A percentile compares a stretch with the other conserved stretches of the same genome.
Evolutionary conservation across 2,113 vertebrate genomes (phyloP).

Genomic region (Heterotilapia buettikoferi): DNA sequence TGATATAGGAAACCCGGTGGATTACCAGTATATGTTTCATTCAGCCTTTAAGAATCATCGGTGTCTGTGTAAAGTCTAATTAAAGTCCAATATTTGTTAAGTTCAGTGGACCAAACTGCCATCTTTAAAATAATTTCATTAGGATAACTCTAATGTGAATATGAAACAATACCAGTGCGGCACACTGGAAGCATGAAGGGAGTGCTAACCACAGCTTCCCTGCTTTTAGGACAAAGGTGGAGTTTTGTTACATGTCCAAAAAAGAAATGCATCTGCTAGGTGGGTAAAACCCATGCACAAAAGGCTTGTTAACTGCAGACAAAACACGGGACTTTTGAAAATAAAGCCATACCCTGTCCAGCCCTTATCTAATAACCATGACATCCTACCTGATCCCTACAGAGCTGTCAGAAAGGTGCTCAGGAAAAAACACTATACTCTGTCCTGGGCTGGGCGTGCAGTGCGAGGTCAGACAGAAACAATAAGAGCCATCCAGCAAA

Average conservation of each 20-base stretch:
- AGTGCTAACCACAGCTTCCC: neutral
- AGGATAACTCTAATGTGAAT: neutral
- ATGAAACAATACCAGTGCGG: neutral
- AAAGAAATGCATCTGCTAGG: neutral
- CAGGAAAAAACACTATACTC: neutral
- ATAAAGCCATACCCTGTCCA: conserved; percentile 7
- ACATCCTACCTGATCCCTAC: conserved; percentile 20
- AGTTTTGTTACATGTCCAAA: neutral
- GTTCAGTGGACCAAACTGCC: neutral
- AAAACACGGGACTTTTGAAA: neutral
- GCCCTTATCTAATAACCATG: conserved; percentile 16
- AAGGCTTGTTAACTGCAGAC: neutral
- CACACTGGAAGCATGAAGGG: neutral
- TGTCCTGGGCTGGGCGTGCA: conserved; percentile 27
- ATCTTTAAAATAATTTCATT: neutral
- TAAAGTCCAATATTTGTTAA: neutral
- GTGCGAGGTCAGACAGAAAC: conserved; percentile 24
- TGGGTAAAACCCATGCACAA: neutral
- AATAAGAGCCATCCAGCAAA: conserved; percentile 54
- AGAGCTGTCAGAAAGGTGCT: conserved; percentile 13
- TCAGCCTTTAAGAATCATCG: neutral
- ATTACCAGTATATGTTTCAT: neutral
- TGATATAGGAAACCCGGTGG: neutral
- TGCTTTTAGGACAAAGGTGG: neutral
- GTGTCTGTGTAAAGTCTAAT: neutral